These are phyloP conservation scores for Brassicogethes aeneus DNA, from an alignment of 2,888 invertebrate genomes.

Conservation along the genomic window DNA sequence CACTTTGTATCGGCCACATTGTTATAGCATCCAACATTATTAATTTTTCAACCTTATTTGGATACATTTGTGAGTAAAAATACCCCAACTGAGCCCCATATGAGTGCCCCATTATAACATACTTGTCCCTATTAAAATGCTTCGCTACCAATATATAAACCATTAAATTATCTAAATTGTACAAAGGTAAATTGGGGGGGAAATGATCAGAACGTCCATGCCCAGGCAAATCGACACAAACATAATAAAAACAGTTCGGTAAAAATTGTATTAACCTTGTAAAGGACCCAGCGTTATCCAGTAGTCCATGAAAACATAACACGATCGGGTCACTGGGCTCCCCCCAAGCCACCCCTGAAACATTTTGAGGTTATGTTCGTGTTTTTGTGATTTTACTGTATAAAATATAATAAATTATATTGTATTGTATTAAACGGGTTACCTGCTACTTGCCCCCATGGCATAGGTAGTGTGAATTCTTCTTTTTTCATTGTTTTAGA, in stretches of 20 bases:
- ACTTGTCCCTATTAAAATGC: conserved; percentile 30
- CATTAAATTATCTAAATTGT: conserved; percentile 40
- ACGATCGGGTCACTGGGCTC: conserved; percentile 45
- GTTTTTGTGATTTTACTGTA: too few relatives aligned
- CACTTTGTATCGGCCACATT: conserved; percentile 21
- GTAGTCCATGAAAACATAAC: conserved; percentile 49
- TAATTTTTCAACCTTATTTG: conserved; percentile 38
- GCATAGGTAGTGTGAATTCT: not conserved
- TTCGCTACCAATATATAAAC: conserved; percentile 26
- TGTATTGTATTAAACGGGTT: too few relatives aligned
- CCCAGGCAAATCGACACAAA: conserved; percentile 51
- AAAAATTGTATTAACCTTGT: conserved; percentile 47
- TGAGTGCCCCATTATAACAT: conserved; percentile 35
- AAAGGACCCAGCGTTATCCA: conserved; percentile 53
- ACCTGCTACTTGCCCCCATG: not conserved
- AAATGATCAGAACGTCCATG: conserved; percentile 50
- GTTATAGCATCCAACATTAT: conserved; percentile 40
- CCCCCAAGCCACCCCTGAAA: conserved; percentile 55
- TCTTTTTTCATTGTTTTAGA: not conserved
- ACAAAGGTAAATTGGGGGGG: conserved; percentile 35
- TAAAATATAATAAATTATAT: too few relatives aligned
- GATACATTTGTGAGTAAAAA: conserved; percentile 37
- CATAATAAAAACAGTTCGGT: conserved; percentile 40
- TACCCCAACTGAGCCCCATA: conserved; percentile 45
- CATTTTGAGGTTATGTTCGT: too few relatives aligned